phyloP scores from a whole-genome alignment of 2,113 vertebrate genomes.

The Eira barbara region DNA sequence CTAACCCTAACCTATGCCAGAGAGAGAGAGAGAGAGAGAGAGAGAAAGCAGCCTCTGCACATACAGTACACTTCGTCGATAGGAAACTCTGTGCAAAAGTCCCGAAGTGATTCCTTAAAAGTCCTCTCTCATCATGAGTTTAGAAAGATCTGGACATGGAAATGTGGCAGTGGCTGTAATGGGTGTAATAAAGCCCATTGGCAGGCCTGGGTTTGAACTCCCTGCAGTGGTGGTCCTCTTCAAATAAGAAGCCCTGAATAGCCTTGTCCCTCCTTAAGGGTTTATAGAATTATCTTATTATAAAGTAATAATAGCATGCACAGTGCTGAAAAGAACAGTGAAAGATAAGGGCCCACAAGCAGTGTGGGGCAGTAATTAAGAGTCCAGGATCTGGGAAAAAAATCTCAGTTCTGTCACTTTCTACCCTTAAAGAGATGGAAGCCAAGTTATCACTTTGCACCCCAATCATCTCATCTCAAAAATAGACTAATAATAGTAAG shows the following conservation, averaged over 20 bases:
- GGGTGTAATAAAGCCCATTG: not conserved
- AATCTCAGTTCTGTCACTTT: not conserved
- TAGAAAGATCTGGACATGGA: not conserved
- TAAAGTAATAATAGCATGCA: not conserved
- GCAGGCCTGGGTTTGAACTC: not conserved
- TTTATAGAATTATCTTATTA: not conserved
- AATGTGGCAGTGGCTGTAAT: not conserved
- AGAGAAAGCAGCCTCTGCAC: fast-evolving
- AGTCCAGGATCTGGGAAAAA: not conserved
- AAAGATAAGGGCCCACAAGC: not conserved
- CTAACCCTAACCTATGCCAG: too few species aligned
- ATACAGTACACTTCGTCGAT: not conserved
- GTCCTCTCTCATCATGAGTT: not conserved
- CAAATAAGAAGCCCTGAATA: not conserved
- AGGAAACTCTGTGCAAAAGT: not conserved
- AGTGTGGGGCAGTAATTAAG: not conserved
- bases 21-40: too few species aligned
- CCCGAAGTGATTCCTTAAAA: not conserved
- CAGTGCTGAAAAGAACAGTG: not conserved
- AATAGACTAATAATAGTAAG: not conserved
- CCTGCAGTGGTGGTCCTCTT: not conserved
- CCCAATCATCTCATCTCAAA: not conserved
- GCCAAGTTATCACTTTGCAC: not conserved
- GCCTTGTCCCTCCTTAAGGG: not conserved
- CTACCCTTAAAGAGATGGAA: not conserved